Conservation (phyloP, 2,888 invertebrate genomes). For the Lomographa bimaculata region DNA sequence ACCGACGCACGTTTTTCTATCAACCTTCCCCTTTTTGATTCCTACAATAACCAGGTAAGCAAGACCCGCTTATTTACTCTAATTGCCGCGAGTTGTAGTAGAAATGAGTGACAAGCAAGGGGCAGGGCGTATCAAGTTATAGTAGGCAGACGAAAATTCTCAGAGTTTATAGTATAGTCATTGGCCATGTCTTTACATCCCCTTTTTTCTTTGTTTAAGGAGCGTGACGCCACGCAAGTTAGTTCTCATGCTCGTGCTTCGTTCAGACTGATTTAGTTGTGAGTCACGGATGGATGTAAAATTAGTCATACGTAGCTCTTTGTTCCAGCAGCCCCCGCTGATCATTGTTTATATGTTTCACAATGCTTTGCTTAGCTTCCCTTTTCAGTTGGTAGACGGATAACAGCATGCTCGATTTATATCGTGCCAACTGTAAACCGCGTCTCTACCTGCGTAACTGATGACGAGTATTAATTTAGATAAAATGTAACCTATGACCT, state of each 20-base stretch:
- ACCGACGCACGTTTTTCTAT: constrained; percentile 49
- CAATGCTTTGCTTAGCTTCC: constrained; percentile 30
- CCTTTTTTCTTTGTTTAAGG: constrained; percentile 74
- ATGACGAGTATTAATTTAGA: no score
- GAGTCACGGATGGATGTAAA: constrained; percentile 50
- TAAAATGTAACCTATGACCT: no score
- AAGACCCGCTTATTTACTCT: constrained; percentile 42
- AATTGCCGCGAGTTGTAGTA: constrained; percentile 28
- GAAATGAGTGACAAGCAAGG: constrained; percentile 31
- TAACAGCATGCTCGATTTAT: constrained; percentile 5
- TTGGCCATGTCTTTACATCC: constrained; percentile 62
- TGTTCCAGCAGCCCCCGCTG: constrained; percentile 46
- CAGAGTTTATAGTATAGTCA: constrained; percentile 60
- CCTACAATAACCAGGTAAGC: constrained; percentile 37
- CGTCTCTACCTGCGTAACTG: no score
- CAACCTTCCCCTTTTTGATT: constrained; percentile 55
- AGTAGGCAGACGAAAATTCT: constrained; percentile 57
- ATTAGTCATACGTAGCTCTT: constrained; percentile 57
- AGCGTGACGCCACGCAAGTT: constrained; percentile 74
- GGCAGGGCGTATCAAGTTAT: constrained; percentile 48
- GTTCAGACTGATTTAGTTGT: constrained; percentile 57
- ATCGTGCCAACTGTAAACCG: no score
- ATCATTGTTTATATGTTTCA: constrained; percentile 41
- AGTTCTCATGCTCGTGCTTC: constrained; percentile 61
- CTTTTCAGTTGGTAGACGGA: constrained; percentile 21